Conservation (phyloP, 2,888 invertebrate species). For the Callinectes sapidus region DNA sequence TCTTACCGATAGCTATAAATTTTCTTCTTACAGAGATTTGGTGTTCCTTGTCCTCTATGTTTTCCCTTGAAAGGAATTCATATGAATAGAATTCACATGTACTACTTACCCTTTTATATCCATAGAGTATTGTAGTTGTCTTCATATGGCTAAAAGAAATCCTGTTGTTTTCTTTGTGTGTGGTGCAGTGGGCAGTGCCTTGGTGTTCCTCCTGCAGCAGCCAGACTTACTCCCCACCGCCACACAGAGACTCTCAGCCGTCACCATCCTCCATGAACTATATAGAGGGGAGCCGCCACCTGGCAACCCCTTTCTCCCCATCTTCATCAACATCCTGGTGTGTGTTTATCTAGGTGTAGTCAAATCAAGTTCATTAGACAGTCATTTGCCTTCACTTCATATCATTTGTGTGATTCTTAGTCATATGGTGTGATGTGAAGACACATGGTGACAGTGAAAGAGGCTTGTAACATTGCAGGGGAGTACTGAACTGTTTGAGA, state of each 20-base stretch:
- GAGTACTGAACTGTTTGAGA: too few relatives aligned
- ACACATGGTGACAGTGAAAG: too few relatives aligned
- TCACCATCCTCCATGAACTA: constrained; percentile 79
- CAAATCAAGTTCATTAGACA: too few relatives aligned
- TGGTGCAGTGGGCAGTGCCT: constrained; percentile 80
- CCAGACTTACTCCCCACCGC: constrained; percentile 83
- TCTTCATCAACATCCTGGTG: constrained; percentile 63
- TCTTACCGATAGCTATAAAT: too few relatives aligned
- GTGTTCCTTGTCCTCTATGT: neutral
- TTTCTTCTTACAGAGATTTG: too few relatives aligned
- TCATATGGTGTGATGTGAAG: too few relatives aligned
- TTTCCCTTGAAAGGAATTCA: neutral
- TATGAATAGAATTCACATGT: too few relatives aligned
- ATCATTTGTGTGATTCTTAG: too few relatives aligned
- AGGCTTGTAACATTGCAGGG: too few relatives aligned
- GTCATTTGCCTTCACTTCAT: too few relatives aligned
- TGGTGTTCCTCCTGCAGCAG: constrained; percentile 82
- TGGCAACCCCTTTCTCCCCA: constrained; percentile 64
- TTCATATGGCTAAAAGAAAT: neutral
- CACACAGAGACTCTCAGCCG: constrained; percentile 83
- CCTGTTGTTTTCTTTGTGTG: neutral
- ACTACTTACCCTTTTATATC: neutral
- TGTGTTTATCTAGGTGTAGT: neutral
- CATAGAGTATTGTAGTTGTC: neutral
- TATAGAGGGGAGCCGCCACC: constrained; percentile 65